Conservation (phyloP, 92 coral and sea anemone species). For the Porites divaricata region DNA sequence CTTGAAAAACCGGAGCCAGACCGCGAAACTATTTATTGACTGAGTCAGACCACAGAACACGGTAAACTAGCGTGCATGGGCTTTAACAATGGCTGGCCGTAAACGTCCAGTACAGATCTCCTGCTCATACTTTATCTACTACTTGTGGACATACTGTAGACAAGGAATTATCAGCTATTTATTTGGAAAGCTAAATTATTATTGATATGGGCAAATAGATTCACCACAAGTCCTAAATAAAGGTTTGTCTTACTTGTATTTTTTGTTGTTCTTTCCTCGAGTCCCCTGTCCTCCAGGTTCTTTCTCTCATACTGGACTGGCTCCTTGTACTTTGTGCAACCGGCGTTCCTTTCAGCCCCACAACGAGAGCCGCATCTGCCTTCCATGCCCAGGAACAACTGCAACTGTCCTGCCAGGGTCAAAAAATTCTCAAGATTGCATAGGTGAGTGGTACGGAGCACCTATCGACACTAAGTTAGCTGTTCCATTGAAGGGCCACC, state of each 20-base stretch:
- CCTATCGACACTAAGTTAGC: too few species aligned
- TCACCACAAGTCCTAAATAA: neutral
- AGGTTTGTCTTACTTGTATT: neutral
- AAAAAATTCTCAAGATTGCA: constrained; percentile 58
- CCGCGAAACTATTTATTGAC: too few species aligned
- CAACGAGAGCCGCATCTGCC: constrained; percentile 64
- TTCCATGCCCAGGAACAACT: constrained; percentile 73
- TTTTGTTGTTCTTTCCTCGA: neutral
- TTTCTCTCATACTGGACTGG: constrained; percentile 71
- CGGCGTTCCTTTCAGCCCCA: constrained; percentile 74
- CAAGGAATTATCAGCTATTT: neutral
- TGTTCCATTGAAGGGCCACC: too few species aligned
- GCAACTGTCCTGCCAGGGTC: constrained; percentile 58
- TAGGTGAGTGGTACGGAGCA: constrained; percentile 37
- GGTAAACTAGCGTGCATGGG: too few species aligned
- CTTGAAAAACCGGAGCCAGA: neutral
- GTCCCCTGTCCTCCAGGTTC: constrained; percentile 70
- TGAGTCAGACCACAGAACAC: too few species aligned
- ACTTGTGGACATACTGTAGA: neutral
- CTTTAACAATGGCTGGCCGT: too few species aligned
- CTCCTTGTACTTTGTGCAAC: constrained; percentile 66
- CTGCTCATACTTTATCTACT: too few species aligned
- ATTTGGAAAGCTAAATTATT: neutral
- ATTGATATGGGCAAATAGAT: neutral
- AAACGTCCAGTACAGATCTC: too few species aligned